Evolutionary conservation across 1,140 invertebrate genomes (phyloP).

Genomic region (Diorhabda elongata): DNA sequence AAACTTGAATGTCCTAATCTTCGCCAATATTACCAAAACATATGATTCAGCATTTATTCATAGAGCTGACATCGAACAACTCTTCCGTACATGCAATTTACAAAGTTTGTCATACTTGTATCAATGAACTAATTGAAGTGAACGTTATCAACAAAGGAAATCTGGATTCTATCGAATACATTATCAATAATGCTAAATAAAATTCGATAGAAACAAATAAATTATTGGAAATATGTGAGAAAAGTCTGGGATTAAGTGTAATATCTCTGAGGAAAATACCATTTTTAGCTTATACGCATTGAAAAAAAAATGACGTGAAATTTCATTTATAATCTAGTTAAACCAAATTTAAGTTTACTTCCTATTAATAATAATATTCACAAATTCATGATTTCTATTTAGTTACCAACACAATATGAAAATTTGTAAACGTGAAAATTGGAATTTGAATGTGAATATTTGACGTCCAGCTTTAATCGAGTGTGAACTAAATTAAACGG

Average conservation of each 20-base stretch:
- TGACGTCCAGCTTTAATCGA: no score
- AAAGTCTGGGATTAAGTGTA: conserved; percentile 75
- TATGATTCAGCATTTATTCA: conserved; percentile 96
- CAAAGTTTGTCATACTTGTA: conserved; percentile 73
- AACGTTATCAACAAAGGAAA: conserved; percentile 18
- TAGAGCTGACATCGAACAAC: conserved; percentile 85
- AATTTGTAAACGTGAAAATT: no score
- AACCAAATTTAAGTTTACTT: no score
- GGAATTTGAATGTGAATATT: no score
- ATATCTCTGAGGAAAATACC: conserved; percentile 82
- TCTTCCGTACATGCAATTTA: conserved; percentile 75
- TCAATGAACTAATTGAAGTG: conserved; percentile 76
- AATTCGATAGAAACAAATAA: conserved; percentile 27
- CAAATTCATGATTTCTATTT: no score
- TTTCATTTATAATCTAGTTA: no score
- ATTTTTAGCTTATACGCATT: conserved; percentile 68
- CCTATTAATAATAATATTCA: no score
- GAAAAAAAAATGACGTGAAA: no score
- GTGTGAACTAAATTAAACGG: no score
- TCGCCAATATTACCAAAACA: conserved; percentile 89
- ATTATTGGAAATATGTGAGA: conserved; percentile 50
- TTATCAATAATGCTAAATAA: neutral
- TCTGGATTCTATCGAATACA: conserved; percentile 10
- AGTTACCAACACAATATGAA: no score
- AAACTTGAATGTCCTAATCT: conserved; percentile 85